These are phyloP conservation scores for Sycobia sp. DNA, from an alignment of 1,140 invertebrate genomes.

Conservation along the genomic window DNA sequence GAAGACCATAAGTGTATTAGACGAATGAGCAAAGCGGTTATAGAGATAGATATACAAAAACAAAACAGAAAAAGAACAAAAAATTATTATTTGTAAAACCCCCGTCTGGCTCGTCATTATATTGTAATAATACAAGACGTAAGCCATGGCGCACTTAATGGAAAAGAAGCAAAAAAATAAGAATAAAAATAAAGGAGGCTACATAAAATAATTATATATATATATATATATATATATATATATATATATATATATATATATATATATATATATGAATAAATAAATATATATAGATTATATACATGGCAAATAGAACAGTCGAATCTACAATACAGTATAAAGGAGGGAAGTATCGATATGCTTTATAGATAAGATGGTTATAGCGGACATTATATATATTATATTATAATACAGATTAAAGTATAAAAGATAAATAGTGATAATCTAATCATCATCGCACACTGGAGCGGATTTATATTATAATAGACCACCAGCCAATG, in stretches of 20 bases:
- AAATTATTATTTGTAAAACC: too few relatives aligned
- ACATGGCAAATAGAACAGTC: slow-evolving; percentile 5
- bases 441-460: slow-evolving; percentile 13
- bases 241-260: too few relatives aligned
- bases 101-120: too few relatives aligned
- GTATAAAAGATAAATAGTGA: slow-evolving; percentile 3
- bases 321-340: slow-evolving; percentile 25
- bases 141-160: not conserved
- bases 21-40: too few relatives aligned
- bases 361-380: slow-evolving; percentile 4
- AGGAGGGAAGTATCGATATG: slow-evolving; percentile 22
- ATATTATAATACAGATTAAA: not conserved
- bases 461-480: not conserved
- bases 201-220: slow-evolving; percentile 17
- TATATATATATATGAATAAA: too few relatives aligned
- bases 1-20: too few relatives aligned
- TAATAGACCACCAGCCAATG: slow-evolving; percentile 4
- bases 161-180: slow-evolving; percentile 1
- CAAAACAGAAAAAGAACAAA: not conserved
- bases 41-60: not conserved
- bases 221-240: slow-evolving; percentile 17
- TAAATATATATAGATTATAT: too few relatives aligned
- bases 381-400: slow-evolving; percentile 15
- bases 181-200: slow-evolving; percentile 11
- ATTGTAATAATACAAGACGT: not conserved